Evolutionary conservation across 2,888 invertebrate genomes (phyloP).

Genomic region (Chloroclystis v-ata): DNA sequence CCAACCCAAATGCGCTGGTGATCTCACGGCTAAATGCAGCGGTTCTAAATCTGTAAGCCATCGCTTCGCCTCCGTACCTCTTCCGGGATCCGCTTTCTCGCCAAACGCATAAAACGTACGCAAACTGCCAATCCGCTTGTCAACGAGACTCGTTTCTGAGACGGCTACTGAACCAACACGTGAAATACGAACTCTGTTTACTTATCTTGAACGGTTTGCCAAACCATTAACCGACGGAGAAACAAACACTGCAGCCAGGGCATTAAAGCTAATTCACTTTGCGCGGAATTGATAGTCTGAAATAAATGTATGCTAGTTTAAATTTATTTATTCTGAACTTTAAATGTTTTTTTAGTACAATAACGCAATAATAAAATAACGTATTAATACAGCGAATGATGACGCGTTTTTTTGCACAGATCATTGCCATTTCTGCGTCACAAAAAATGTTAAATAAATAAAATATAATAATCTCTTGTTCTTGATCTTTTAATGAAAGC

Average conservation of each 20-base stretch:
- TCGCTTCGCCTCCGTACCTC: conserved; percentile 51
- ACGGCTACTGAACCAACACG: conserved; percentile 49
- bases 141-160: conserved; percentile 51
- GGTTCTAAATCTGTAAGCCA: conserved; percentile 65
- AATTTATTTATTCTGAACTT: neutral
- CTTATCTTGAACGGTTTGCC: conserved; percentile 52
- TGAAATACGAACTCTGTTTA: conserved; percentile 54
- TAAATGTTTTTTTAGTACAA: neutral
- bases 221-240: conserved; percentile 52
- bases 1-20: conserved; percentile 53
- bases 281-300: conserved; percentile 7
- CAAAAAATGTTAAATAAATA: no score
- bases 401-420: no score
- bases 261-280: conserved; percentile 18
- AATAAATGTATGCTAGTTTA: neutral
- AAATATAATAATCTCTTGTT: no score
- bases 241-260: conserved; percentile 30
- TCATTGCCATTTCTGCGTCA: no score
- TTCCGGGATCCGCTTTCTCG: conserved; percentile 69
- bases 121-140: conserved; percentile 66
- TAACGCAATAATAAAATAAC: no score
- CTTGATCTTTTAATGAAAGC: conserved; percentile 2
- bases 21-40: conserved; percentile 72
- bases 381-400: no score
- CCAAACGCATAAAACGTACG: conserved; percentile 64